Base-by-base conservation (phyloP, 2,797 vertebrate genomes). In the Tachyglossus aculeatus region DNA sequence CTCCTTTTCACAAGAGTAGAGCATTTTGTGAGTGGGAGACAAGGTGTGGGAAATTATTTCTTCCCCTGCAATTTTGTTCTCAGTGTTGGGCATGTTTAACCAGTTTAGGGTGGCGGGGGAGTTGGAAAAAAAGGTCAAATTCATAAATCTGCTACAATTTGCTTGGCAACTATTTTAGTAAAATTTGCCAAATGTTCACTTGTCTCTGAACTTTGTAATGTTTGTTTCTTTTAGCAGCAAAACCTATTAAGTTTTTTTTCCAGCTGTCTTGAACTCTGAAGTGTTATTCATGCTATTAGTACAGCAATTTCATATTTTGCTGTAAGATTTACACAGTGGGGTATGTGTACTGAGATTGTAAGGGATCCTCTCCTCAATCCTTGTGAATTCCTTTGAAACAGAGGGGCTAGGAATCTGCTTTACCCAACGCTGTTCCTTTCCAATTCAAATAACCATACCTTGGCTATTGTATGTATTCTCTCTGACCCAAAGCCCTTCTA, bases 61-160 rank as follows among this genome's bases (percentile, higher is more conserved):
- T 50, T 2, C 7, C 3, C 43, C 31, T 57, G 52, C 50, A 80
- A 27, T 65, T 80, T 68, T 70, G 41, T 43, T 45, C 0, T 64
- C 50, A 61, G 47, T 37, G 18, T 56, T 54, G 29, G 19, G n/a
- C 45, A 41, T 56, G 43, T 51, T 72, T 78, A 71, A 57, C n/a
- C 52, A 60, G 59, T 54, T 71, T 54, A 57, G 59, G 2, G 40
- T 61, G 31, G 32, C 12, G 33, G 6, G 16, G 12, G 34, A 68
- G 36, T 73, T 21, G 51, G 9, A n/a, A 55, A 56, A 37, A 74
- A 71, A 68, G 62, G 48, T 78, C 71, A 78, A 43, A 43, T 64
- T 69, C 44, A 72, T 27, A 69, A 71, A 68, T 63, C 29, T 73
- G 25, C 22, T 82, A 29, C 37, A 63, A 24, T 71, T 82, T 84